Evolutionary conservation across 2,113 vertebrate genomes (phyloP), one percentile per base, ranked within the genome.

Genomic region (Piprites chloris): DNA sequence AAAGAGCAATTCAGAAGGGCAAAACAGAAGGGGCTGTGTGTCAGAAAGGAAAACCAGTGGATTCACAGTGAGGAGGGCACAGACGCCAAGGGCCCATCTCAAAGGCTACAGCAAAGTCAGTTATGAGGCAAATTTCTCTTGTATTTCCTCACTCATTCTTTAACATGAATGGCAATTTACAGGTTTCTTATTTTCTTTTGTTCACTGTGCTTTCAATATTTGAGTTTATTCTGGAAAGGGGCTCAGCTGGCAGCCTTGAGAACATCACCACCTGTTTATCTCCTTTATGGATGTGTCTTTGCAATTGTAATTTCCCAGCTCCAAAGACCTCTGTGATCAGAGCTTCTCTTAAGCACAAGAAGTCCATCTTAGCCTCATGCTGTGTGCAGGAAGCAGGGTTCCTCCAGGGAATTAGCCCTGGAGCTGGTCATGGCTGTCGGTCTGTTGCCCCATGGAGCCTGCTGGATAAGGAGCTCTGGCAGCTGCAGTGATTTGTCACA

Each of bases 391-490:
- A 91, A 89, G 41, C 56, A 4, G 18, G 12, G 12, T 2, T 73
- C 52, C 62, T 42, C 30, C 85, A 68, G 84, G 69, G 87, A 85
- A 93, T 49, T 14, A 35, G 59, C 83, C 78, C 78, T 28, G 71
- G 15, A 69, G 81, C 65, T 84, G 79, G 35, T 63, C 76, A 17
- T 0, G 13, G 68, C 37, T n/a, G 47, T 46, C 6, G 33, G 27
- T 35, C 75, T 74, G 6, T 3, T 11, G 30, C 41, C 72, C 42
- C 0, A 0, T 1, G 22, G 39, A 92, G 49, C 50, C 9, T 14
- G 47, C 9, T 12, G 47, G 2, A 2, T 1, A 10, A 39, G 55
- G 46, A 35, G 26, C 17, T 39, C 20, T 12, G 35, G 72, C 68
- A 59, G 81, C 49, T 19, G 18, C 72, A 30, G 37, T 8, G 46